These are phyloP conservation scores for Haliclona indistincta DNA, from an alignment of 37 sponge, comb jelly and placozoan genomes.

Conservation along the genomic window DNA sequence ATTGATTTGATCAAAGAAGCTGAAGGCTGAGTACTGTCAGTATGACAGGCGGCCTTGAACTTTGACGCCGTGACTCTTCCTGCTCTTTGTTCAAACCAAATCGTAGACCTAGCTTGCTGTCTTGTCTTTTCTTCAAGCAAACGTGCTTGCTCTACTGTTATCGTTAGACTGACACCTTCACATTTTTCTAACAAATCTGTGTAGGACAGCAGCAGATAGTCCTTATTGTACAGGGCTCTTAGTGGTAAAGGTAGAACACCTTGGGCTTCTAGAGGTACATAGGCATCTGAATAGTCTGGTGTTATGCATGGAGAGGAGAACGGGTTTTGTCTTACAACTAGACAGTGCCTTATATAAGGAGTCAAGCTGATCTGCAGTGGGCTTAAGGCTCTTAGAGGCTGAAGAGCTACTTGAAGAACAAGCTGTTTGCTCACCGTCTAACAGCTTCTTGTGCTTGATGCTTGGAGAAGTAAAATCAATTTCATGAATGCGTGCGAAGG, in stretches of 20 bases:
- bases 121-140: slow-evolving; percentile 26
- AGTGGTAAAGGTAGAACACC: slow-evolving; percentile 36
- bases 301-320: slow-evolving; percentile 50
- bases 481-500: slow-evolving; percentile 29
- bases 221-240: slow-evolving; percentile 20
- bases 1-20: slow-evolving; percentile 34
- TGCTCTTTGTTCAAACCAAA: slow-evolving; percentile 64
- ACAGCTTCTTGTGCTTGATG: neutral
- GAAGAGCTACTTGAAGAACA: neutral
- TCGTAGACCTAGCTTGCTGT: slow-evolving; percentile 20
- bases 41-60: slow-evolving; percentile 34
- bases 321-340: slow-evolving; percentile 30
- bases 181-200: slow-evolving; percentile 20
- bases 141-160: slow-evolving; percentile 20
- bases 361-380: slow-evolving; percentile 25
- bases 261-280: slow-evolving; percentile 23
- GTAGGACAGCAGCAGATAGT: slow-evolving; percentile 18
- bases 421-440: too few species aligned
- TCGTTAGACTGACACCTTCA: slow-evolving; percentile 15
- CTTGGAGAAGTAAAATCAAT: slow-evolving; percentile 50
- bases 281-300: slow-evolving; percentile 21
- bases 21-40: slow-evolving; percentile 40
- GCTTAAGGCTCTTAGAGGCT: neutral
- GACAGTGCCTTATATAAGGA: slow-evolving; percentile 18
- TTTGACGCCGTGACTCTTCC: slow-evolving; percentile 62